A percentile compares a stretch with the other conserved stretches of the same genome.
phyloP scores from a whole-genome alignment of 2,797 vertebrate genomes.

The Cuculus canorus region DNA sequence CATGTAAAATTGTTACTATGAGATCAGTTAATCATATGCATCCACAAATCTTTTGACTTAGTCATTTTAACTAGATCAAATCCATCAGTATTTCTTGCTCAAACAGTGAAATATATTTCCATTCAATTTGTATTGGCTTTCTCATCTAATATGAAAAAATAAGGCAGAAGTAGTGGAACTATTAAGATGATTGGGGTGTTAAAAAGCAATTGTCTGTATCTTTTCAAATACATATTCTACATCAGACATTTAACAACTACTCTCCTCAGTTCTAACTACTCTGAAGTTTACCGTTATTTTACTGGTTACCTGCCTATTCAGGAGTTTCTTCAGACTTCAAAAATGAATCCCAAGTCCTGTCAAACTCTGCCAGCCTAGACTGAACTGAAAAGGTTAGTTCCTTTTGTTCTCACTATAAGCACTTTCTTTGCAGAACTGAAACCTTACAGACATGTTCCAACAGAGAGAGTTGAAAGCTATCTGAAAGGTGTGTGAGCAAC shows the following conservation, averaged over 20 bases:
- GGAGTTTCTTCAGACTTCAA: neutral
- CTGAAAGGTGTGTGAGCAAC: neutral
- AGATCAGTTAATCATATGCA: neutral
- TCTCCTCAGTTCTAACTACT: neutral
- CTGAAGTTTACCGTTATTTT: neutral
- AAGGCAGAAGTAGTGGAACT: neutral
- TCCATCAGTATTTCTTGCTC: neutral
- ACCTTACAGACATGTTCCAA: neutral
- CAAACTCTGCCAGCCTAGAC: neutral
- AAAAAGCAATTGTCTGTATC: neutral
- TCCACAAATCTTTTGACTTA: neutral
- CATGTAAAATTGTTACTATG: neutral
- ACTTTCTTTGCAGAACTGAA: neutral
- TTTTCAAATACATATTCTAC: neutral
- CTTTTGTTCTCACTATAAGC: neutral
- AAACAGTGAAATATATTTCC: neutral
- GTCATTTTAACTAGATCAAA: neutral
- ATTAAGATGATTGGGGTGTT: fast-evolving
- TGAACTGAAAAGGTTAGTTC: neutral
- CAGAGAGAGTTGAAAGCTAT: neutral
- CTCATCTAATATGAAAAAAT: neutral
- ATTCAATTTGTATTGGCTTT: neutral
- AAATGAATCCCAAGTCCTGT: neutral
- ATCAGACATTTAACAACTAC: neutral
- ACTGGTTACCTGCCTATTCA: neutral